Base-by-base conservation (phyloP, 64 coral and sea anemone species). In the Catalaphyllia jardinei region DNA sequence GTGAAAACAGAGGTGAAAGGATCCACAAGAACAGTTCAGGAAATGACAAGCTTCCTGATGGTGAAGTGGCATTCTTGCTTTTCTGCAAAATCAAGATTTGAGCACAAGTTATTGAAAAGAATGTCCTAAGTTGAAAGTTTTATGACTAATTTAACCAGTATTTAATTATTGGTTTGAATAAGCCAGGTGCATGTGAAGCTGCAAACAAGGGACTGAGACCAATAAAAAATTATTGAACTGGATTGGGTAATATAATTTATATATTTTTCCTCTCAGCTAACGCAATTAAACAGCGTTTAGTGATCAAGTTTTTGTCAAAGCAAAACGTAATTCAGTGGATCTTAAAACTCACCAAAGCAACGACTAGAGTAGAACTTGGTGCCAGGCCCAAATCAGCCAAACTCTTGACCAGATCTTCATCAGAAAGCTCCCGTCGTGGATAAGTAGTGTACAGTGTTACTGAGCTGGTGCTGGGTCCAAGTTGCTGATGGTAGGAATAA, bases 321-420 rank as follows among this genome's bases (percentile, higher is more conserved):
- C 42, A 46, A 39, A 46, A 74, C 31, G 12, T 29, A 10, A 74
- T 7, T 46, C 42, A 46, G 9, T 17, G 15, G 31, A 74, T 31
- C 28, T 20, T 4, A 7, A 17, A 61, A 85, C 97, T 88, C 83
- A 99, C 97, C 82, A 94, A 29, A 55, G 91, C 85, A 49, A 99
- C 88, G 11, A 99, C 90, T 7, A 99, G 38, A 71, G 97, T 93
- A 24, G 93, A 87, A 78, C 97, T 99, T 24, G 97, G 97, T 61
- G 85, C 94, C 60, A 99, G 85, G 38, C 91, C 91, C 30, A 99
- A 83, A 16, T 94, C 90, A 39, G 82, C 77, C 52, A 99, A 67
- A 50, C 87, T 83, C 89, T 91, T 93, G 22, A 83, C 76, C 78
- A 95, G 71, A 65, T 95, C 93, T 15, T 95, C 97, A 17, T 93